Evolutionary conservation across 2,113 vertebrate species (phyloP).

Genomic region (Orthonyx spaldingii): DNA sequence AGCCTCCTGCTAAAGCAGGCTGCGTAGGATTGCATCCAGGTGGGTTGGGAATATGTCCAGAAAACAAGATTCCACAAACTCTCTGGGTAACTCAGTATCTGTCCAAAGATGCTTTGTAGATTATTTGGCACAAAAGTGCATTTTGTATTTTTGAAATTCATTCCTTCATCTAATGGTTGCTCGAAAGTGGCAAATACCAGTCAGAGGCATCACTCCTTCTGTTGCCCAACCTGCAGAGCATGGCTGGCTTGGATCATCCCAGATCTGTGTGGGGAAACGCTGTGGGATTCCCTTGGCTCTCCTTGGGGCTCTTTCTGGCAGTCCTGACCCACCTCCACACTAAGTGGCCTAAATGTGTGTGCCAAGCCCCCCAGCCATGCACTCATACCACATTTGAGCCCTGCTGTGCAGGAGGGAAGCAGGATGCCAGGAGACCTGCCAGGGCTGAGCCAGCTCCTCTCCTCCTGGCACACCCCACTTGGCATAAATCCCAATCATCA

Average conservation of each 20-base stretch:
- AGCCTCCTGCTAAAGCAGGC: not conserved
- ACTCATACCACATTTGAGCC: fast-evolving
- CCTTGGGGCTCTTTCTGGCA: not conserved
- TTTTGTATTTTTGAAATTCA: not conserved
- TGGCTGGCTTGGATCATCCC: not conserved
- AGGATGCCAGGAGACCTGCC: not conserved
- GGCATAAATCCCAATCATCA: not conserved
- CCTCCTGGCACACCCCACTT: not conserved
- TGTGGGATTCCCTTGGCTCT: not conserved
- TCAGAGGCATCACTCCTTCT: not conserved
- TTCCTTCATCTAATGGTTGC: not conserved
- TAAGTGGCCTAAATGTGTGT: not conserved
- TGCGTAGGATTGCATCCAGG: not conserved
- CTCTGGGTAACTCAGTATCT: not conserved
- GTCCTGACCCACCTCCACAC: fast-evolving
- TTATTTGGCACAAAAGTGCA: not conserved
- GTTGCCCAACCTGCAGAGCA: fast-evolving
- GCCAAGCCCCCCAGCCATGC: fast-evolving
- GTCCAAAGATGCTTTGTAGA: not conserved
- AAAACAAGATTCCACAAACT: not conserved
- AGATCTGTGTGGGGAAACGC: fast-evolving
- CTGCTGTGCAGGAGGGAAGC: not conserved
- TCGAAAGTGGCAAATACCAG: not conserved
- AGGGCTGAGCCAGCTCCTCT: not conserved
- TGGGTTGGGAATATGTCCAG: not conserved